phyloP scores from a whole-genome alignment of 1,140 invertebrate species.

The Laupala kohalensis region DNA sequence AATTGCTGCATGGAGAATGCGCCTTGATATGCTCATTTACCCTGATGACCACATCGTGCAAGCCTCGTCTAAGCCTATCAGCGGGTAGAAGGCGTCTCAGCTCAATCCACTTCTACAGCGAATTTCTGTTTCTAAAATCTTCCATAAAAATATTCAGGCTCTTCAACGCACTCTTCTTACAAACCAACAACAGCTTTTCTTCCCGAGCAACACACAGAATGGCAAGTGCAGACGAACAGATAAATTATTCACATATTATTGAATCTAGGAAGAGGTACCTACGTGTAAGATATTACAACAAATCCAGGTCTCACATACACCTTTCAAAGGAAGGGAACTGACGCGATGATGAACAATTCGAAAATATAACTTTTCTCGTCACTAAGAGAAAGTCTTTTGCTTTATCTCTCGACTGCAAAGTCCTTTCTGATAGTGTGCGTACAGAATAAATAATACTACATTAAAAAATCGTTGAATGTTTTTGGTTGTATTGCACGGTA shows the following conservation, averaged over 20 bases:
- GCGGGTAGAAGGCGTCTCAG: too few species aligned
- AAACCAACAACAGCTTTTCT: not conserved
- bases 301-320: not conserved
- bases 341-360: too few species aligned
- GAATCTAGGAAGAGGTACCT: not conserved
- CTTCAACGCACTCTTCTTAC: not conserved
- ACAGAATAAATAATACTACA: too few species aligned
- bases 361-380: too few species aligned
- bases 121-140: not conserved
- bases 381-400: too few species aligned
- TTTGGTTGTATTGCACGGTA: too few species aligned
- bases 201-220: not conserved
- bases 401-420: too few species aligned
- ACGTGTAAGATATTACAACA: not conserved
- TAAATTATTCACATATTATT: not conserved
- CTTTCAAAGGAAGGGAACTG: too few species aligned
- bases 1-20: not conserved
- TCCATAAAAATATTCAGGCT: not conserved
- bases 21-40: not conserved
- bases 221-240: not conserved
- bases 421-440: too few species aligned
- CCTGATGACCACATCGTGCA: too few species aligned
- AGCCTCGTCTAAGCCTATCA: too few species aligned
- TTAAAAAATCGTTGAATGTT: too few species aligned
- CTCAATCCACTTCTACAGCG: not conserved